phyloP scores from a whole-genome alignment of 1,140 invertebrate species.

The Lordiphosa clarofinis region DNA sequence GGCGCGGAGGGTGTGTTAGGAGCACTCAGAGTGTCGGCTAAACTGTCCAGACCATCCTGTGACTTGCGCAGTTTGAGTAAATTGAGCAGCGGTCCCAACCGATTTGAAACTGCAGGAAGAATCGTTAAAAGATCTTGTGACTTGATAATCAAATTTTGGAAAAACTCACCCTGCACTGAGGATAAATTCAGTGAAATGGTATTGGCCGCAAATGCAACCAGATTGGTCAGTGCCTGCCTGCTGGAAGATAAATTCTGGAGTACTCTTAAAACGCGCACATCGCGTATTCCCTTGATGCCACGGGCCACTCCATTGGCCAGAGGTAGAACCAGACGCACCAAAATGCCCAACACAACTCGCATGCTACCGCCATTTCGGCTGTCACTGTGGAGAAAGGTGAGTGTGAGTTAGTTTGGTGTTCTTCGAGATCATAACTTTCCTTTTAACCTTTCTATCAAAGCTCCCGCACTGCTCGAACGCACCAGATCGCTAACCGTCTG shows the following conservation, averaged over 20 bases:
- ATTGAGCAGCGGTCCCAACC: slow-evolving; percentile 72
- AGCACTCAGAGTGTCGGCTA: slow-evolving; percentile 50
- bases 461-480: slow-evolving; percentile 38
- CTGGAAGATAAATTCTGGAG: slow-evolving; percentile 68
- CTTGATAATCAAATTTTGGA: background rate
- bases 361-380: slow-evolving; percentile 63
- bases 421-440: no score
- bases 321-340: slow-evolving; percentile 68
- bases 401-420: no score
- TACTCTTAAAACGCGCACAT: slow-evolving; percentile 58
- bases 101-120: slow-evolving; percentile 64
- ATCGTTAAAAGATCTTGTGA: background rate
- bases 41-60: slow-evolving; percentile 68
- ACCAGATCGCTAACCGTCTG: slow-evolving; percentile 66
- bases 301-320: slow-evolving; percentile 69
- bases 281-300: slow-evolving; percentile 68
- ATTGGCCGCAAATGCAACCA: slow-evolving; percentile 81
- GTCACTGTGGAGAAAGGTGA: slow-evolving; percentile 13
- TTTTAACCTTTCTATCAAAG: slow-evolving; percentile 29
- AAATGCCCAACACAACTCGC: slow-evolving; percentile 70
- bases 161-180: slow-evolving; percentile 78
- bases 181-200: slow-evolving; percentile 80
- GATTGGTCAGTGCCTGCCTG: slow-evolving; percentile 78
- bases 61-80: slow-evolving; percentile 71
- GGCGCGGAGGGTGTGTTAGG: slow-evolving; percentile 45